Evolutionary conservation across 1,140 invertebrate species (phyloP).

Genomic region (Drosophila pseudoananassae): DNA sequence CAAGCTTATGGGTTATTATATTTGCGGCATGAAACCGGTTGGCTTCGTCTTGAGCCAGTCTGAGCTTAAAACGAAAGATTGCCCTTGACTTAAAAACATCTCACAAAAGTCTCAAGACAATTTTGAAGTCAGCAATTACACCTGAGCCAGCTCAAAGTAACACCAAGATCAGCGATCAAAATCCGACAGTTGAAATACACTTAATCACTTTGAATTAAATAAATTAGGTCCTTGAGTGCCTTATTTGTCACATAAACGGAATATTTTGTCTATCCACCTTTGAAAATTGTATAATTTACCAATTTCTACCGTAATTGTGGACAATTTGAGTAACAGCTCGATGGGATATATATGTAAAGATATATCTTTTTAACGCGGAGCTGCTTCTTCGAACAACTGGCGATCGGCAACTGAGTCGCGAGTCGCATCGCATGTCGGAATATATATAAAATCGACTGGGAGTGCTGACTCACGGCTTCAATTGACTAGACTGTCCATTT

Average conservation of each 20-base stretch:
- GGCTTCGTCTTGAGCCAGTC: slow-evolving; percentile 11
- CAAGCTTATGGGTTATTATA: slow-evolving; percentile 8
- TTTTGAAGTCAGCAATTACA: slow-evolving; percentile 16
- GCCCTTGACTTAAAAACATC: slow-evolving; percentile 62
- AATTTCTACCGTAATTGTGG: slow-evolving; percentile 49
- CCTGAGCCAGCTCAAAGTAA: slow-evolving; percentile 9
- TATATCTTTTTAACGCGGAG: slow-evolving; percentile 16
- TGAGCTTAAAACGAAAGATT: slow-evolving; percentile 52
- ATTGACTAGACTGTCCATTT: slow-evolving; percentile 36
- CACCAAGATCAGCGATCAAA: background rate
- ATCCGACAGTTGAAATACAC: slow-evolving; percentile 4
- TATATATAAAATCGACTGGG: slow-evolving; percentile 27
- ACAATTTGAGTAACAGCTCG: slow-evolving; percentile 19
- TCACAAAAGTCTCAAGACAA: slow-evolving; percentile 28
- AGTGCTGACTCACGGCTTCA: slow-evolving; percentile 36
- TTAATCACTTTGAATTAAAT: slow-evolving; percentile 5
- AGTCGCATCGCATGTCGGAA: slow-evolving; percentile 15
- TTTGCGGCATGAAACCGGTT: slow-evolving; percentile 56
- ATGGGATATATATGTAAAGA: background rate
- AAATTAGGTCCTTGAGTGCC: slow-evolving; percentile 2
- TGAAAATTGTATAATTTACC: slow-evolving; percentile 45
- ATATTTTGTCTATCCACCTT: background rate
- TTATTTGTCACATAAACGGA: slow-evolving; percentile 2
- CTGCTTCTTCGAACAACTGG: slow-evolving; percentile 26
- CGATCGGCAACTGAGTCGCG: slow-evolving; percentile 38